Base-by-base conservation (phyloP, 2,797 vertebrate species). In the Gastrophryne carolinensis region DNA sequence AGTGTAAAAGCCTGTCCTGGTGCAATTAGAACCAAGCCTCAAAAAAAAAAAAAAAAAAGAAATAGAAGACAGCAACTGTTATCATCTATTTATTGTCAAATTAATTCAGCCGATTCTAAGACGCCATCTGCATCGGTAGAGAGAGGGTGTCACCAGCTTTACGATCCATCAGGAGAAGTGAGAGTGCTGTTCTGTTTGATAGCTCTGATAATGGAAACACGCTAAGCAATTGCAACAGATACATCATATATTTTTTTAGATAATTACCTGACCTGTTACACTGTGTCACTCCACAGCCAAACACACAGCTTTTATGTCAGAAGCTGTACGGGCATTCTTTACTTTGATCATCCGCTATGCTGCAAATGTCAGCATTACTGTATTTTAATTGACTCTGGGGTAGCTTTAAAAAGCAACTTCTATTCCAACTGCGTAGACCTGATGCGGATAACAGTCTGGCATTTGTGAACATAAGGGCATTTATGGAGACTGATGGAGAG, bases 31-130 rank as follows among this genome's bases (percentile, higher is more conserved):
- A 87, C 75, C 37, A 81, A 80, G 70, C 69, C 71, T 84, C 83
- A 84, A 81, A 79, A 34, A n/a, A n/a, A n/a, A n/a, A n/a, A n/a
- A n/a, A n/a, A n/a, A n/a, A n/a, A n/a, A n/a, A n/a, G 41, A 81
- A 69, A 76, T 72, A 79, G 65, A 80, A 80, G 89, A 87, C 71
- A 79, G 90, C 84, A 82, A 87, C 78, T 83, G 84, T 88, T 88
- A 87, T 89, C 90, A 89, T 87, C 92, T 93, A 93, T 89, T 94
- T 90, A 90, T 88, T 92, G 91, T 95, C 92, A 94, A 86, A 94
- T 96, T 93, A 93, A 95, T 94, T 94, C 91, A 83, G 84, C 47
- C 47, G 80, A 82, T 84, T 80, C 76, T 82, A 86, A 89, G 86
- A 87, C 81, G 79, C 85, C 88, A 82, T 87, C 86, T 88, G 88